Evolutionary conservation across 2,113 vertebrate genomes (phyloP).

Genomic region (Rana temporaria): DNA sequence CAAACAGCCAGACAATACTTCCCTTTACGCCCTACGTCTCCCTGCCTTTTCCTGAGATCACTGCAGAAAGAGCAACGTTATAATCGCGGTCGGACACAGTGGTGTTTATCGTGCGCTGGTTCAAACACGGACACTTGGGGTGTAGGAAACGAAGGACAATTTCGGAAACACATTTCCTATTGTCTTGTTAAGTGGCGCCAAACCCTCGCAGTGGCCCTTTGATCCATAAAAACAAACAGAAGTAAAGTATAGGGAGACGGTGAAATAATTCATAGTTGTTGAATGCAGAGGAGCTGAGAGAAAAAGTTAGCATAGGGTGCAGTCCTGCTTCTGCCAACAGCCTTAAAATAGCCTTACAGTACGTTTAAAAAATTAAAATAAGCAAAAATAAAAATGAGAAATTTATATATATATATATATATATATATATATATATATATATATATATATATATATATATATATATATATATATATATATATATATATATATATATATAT

Average conservation of each 20-base stretch:
- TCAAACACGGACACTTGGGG: neutral
- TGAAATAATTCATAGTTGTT: conserved; percentile 17
- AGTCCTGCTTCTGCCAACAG: neutral
- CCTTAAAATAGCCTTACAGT: no score
- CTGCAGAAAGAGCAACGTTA: neutral
- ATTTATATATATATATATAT: no score
- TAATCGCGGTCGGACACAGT: conserved; percentile 8
- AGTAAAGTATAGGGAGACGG: neutral
- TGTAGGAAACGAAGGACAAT: conserved; percentile 13
- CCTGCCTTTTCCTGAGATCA: conserved; percentile 21
- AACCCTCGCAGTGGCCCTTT: neutral
- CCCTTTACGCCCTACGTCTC: neutral
- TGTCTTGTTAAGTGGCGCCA: conserved; percentile 36
- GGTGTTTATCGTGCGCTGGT: conserved; percentile 27
- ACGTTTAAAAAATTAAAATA: no score
- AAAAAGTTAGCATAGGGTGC: neutral
- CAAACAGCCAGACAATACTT: neutral
- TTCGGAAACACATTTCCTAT: conserved; percentile 2
- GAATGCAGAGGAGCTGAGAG: neutral
- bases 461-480: no score
- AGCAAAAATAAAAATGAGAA: no score
- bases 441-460: no score
- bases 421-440: no score
- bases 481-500: no score
- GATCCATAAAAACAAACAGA: conserved; percentile 13